Percentiles rank a stretch among this genome's conserved stretches.
Conservation (phyloP, 2,113 vertebrate species). For the Danio rerio region GRCz12tu NC_133178.1:63254501-63255000, state of each 20-base stretch:
- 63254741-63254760: slow-evolving; percentile 73
- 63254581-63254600: slow-evolving; percentile 15
- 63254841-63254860: slow-evolving; percentile 87
- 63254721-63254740: slow-evolving; percentile 54
- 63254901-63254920: slow-evolving; percentile 72
- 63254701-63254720: background rate
- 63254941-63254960: slow-evolving; percentile 69
- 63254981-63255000: slow-evolving; percentile 27
- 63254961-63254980: slow-evolving; percentile 69
- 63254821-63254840: slow-evolving; percentile 85
- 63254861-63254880: slow-evolving; percentile 84
- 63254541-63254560: background rate
- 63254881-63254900: slow-evolving; percentile 71
- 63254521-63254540: background rate
- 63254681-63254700: background rate
- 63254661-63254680: background rate
- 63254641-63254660: slow-evolving; percentile 34
- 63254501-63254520: background rate
- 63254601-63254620: slow-evolving; percentile 40
- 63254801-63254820: slow-evolving; percentile 84
- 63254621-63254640: slow-evolving; percentile 43
- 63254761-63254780: slow-evolving; percentile 61
- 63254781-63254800: slow-evolving; percentile 75
- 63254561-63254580: background rate
- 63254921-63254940: slow-evolving; percentile 76